Percentiles rank a stretch among this genome's conserved stretches.
phyloP scores from a whole-genome alignment of 2,113 vertebrate species.

The Riparia riparia region DNA sequence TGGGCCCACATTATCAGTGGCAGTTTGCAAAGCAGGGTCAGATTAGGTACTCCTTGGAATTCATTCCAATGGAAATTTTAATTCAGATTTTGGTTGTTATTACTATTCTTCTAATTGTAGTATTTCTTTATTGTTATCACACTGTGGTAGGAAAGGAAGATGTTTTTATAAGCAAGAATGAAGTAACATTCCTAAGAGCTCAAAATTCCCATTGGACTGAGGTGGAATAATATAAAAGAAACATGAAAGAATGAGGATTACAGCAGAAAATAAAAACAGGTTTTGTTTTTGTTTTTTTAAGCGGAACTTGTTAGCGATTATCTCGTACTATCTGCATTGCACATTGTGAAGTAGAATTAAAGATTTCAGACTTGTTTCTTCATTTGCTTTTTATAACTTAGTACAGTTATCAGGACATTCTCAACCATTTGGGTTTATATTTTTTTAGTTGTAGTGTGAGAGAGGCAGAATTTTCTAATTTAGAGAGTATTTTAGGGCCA shows the following conservation, averaged over 20 bases:
- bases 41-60: background rate
- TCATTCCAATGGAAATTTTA: background rate
- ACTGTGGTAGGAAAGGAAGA: background rate
- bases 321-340: background rate
- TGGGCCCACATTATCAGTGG: background rate
- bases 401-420: background rate
- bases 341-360: background rate
- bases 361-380: background rate
- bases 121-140: background rate
- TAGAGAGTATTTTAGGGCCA: background rate
- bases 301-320: background rate
- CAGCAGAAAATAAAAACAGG: background rate
- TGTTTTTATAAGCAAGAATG: background rate
- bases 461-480: background rate
- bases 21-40: background rate
- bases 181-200: background rate
- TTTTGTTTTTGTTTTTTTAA: background rate
- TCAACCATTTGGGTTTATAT: background rate
- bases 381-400: conserved; percentile 2
- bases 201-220: background rate
- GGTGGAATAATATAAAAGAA: conserved; percentile 31
- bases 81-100: background rate
- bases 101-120: background rate
- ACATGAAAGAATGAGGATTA: background rate
- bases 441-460: background rate